phyloP scores from a whole-genome alignment of 2,888 invertebrate genomes.

The Diplolepis rosae region DNA sequence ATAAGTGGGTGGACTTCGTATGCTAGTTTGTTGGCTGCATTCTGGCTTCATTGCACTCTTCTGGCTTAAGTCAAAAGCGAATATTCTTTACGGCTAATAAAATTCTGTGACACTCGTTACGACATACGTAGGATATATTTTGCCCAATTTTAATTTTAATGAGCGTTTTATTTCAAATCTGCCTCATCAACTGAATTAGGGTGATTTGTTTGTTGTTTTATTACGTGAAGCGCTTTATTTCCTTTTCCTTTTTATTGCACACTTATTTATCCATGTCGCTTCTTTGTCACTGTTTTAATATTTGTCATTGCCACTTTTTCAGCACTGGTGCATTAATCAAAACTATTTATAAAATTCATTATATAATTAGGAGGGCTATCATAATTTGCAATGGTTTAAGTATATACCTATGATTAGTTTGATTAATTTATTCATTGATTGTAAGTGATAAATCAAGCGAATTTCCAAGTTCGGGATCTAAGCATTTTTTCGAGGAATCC shows the following conservation, averaged over 20 bases:
- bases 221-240: not conserved
- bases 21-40: constrained; percentile 30
- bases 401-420: not conserved
- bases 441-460: constrained; percentile 13
- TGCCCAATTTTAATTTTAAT: constrained; percentile 28
- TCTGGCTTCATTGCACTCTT: constrained; percentile 25
- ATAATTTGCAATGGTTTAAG: not conserved
- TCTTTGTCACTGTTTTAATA: not conserved
- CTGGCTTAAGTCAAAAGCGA: constrained; percentile 21
- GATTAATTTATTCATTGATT: constrained; percentile 24
- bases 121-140: constrained; percentile 6
- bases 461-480: constrained; percentile 8
- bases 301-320: too few species aligned
- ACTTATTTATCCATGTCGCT: not conserved
- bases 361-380: not conserved
- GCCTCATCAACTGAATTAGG: constrained; percentile 26
- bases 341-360: not conserved
- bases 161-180: constrained; percentile 29
- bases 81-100: constrained; percentile 31
- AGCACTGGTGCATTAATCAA: not conserved
- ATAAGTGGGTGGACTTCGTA: constrained; percentile 40
- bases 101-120: constrained; percentile 29
- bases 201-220: constrained; percentile 24
- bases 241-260: not conserved
- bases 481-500: constrained; percentile 26